Evolutionary conservation across 2,888 invertebrate genomes (phyloP).

Genomic region (Falcaria lacertinaria): DNA sequence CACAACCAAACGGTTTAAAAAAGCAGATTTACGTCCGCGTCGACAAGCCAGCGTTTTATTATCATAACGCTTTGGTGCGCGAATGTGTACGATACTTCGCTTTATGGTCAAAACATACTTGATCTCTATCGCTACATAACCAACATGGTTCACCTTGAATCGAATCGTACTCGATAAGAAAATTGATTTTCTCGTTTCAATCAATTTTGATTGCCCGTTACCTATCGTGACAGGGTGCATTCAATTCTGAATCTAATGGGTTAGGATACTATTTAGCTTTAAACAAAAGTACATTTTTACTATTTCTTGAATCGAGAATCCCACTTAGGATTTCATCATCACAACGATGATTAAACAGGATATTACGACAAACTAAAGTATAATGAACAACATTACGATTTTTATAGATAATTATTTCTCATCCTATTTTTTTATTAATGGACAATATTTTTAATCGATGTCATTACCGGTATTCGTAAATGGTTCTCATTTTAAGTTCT

Average conservation of each 20-base stretch:
- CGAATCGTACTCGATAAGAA: not conserved
- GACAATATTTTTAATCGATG: conserved; percentile 30
- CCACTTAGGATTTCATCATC: not conserved
- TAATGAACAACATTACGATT: not conserved
- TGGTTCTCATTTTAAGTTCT: conserved; percentile 39
- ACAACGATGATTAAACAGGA: not conserved
- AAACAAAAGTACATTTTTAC: not conserved
- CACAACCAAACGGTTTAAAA: not conserved
- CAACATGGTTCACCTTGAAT: not conserved
- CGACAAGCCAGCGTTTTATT: conserved; percentile 42
- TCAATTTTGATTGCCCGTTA: too few relatives aligned
- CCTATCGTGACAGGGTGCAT: too few relatives aligned
- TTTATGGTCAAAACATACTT: not conserved
- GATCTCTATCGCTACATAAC: not conserved
- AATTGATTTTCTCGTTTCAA: too few relatives aligned
- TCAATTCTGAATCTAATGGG: too few relatives aligned
- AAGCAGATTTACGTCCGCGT: not conserved
- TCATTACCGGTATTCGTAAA: conserved; percentile 35
- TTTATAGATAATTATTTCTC: not conserved
- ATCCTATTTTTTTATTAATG: conserved; percentile 9
- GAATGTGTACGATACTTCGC: conserved; percentile 6
- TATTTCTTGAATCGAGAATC: not conserved
- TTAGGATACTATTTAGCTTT: too few relatives aligned
- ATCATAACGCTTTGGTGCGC: conserved; percentile 45
- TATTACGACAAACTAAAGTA: not conserved